These are phyloP conservation scores for Notolepis coatsorum DNA, from an alignment of 2,797 vertebrate genomes.

Conservation along the genomic window DNA sequence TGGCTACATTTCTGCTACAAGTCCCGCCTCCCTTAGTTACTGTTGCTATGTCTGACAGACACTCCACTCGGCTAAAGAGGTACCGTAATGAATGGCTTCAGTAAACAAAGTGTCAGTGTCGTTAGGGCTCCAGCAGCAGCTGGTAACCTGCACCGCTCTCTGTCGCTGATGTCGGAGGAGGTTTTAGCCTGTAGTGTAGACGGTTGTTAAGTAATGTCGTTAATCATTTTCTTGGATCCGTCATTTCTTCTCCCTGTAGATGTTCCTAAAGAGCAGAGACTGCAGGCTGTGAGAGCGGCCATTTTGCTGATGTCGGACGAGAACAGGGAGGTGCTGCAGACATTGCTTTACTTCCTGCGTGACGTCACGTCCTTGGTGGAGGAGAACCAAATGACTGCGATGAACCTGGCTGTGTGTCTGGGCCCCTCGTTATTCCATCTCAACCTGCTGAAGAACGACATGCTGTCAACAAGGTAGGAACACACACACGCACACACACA, in stretches of 20 bases:
- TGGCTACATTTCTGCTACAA: too few relatives aligned
- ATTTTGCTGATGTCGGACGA: conserved; percentile 96
- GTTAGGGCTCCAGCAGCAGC: too few relatives aligned
- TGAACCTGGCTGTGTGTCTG: conserved; percentile 97
- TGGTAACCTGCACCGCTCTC: too few relatives aligned
- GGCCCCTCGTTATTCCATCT: conserved; percentile 98
- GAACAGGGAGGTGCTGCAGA: conserved; percentile 94
- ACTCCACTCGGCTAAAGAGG: too few relatives aligned
- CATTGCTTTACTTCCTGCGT: conserved; percentile 91
- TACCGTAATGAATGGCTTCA: too few relatives aligned
- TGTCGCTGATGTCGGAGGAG: too few relatives aligned
- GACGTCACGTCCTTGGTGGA: conserved; percentile 91
- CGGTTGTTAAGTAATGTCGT: too few relatives aligned
- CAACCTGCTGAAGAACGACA: conserved; percentile 93
- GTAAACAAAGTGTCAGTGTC: too few relatives aligned
- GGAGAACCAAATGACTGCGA: conserved; percentile 98
- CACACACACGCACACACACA: conserved; percentile 8
- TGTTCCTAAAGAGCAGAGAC: conserved; percentile 93
- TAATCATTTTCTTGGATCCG: too few relatives aligned
- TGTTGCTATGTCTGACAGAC: too few relatives aligned
- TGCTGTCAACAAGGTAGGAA: conserved; percentile 87
- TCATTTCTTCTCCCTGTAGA: conserved; percentile 74
- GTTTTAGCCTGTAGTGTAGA: too few relatives aligned
- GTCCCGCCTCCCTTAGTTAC: too few relatives aligned
- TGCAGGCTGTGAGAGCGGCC: conserved; percentile 92